Percentiles rank a stretch among this genome's conserved stretches.
phyloP scores from a whole-genome alignment of 2,113 vertebrate species.

The Calypte anna region DNA sequence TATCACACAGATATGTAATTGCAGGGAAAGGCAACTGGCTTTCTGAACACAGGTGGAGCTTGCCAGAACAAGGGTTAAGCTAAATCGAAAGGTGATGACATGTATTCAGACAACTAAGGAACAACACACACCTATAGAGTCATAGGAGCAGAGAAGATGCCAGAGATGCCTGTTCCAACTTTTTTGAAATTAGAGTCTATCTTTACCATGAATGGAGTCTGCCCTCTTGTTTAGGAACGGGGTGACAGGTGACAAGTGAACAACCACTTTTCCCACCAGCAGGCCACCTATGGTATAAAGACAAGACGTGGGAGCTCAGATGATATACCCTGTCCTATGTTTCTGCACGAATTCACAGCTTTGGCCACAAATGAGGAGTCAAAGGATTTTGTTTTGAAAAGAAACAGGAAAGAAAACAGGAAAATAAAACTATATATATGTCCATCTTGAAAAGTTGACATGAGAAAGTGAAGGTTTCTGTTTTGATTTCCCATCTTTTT shows the following conservation, averaged over 20 bases:
- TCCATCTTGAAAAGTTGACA: not conserved
- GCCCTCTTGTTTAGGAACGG: not conserved
- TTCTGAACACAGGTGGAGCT: not conserved
- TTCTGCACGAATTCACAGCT: constrained; percentile 25
- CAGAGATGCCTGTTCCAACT: not conserved
- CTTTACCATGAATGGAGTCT: not conserved
- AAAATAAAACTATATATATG: not conserved
- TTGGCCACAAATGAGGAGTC: not conserved
- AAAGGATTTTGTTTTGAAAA: not conserved
- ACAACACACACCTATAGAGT: not conserved
- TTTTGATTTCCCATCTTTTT: not conserved
- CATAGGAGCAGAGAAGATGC: not conserved
- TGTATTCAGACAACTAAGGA: not conserved
- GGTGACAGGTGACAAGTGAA: not conserved
- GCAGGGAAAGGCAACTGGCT: not conserved
- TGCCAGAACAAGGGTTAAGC: not conserved
- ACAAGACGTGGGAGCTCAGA: not conserved
- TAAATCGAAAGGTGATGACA: not conserved
- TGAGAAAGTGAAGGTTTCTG: not conserved
- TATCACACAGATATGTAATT: accelerated
- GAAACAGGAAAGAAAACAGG: not conserved
- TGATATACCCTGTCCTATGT: not conserved
- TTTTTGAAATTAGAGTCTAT: not conserved
- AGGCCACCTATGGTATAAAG: not conserved
- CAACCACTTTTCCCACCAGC: not conserved